Percentiles rank a stretch among this genome's conserved stretches.
These are phyloP conservation scores for Lamprologus tigripictilis DNA, from an alignment of 2,113 vertebrate genomes.

Conservation along the genomic window DNA sequence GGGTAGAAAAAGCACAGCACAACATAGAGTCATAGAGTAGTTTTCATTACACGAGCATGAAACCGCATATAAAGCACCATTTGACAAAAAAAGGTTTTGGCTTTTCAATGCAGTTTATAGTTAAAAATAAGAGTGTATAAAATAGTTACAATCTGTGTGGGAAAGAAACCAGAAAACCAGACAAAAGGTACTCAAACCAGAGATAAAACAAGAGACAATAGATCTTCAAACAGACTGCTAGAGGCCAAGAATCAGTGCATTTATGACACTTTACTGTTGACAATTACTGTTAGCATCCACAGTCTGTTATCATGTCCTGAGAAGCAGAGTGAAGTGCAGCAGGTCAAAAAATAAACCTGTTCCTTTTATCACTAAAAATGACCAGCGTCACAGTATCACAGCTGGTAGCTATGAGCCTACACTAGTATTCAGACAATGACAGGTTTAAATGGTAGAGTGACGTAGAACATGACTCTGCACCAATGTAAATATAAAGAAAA, in stretches of 20 bases:
- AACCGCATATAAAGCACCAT: neutral
- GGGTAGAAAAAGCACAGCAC: conserved; percentile 35
- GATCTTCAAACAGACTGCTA: neutral
- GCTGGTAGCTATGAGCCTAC: neutral
- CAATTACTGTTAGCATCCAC: neutral
- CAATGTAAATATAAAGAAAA: neutral
- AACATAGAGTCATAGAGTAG: neutral
- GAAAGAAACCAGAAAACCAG: neutral
- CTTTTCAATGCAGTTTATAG: neutral
- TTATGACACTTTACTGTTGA: too few species aligned
- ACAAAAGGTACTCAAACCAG: neutral
- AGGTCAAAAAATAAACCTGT: neutral
- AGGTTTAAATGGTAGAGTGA: neutral
- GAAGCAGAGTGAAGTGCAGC: neutral
- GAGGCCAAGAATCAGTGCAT: neutral
- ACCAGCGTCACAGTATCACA: neutral
- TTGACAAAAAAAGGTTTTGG: neutral
- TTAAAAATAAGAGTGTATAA: neutral
- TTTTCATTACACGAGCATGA: neutral
- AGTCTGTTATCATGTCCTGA: neutral
- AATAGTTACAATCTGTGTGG: neutral
- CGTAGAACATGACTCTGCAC: neutral
- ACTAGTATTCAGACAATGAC: neutral
- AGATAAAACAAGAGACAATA: neutral
- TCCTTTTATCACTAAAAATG: neutral